phyloP scores from a whole-genome alignment of 2,113 vertebrate species.

The Dipodomys stephensi region DNA sequence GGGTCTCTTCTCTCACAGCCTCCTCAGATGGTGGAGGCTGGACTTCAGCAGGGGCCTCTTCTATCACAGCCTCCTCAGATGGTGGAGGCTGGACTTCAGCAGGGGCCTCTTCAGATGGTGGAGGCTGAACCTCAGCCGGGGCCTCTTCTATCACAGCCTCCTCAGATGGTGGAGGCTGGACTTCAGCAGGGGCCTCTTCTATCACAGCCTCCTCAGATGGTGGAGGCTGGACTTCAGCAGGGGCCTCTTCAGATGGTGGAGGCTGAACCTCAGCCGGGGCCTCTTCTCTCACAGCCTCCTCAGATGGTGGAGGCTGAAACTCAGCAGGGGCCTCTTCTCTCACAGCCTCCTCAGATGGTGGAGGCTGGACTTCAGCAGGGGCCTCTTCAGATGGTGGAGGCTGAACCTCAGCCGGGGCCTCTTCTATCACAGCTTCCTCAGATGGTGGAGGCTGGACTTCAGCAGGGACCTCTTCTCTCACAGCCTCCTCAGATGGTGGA shows the following conservation, averaged over 20 bases:
- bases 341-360: background rate
- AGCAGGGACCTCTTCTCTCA: background rate
- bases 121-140: no score
- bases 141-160: no score
- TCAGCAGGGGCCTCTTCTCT: background rate
- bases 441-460: background rate
- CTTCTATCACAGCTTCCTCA: background rate
- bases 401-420: background rate
- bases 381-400: background rate
- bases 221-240: background rate
- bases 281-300: background rate
- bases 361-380: background rate
- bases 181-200: background rate
- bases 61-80: fast-evolving
- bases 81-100: no score
- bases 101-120: no score
- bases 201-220: background rate
- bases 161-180: background rate
- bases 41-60: no score
- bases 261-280: background rate
- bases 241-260: background rate
- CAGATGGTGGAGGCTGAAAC: background rate
- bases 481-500: background rate
- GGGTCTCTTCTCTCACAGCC: no score
- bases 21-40: no score